Conservation (phyloP, 2,797 vertebrate genomes). For the Tangara arthus region DNA sequence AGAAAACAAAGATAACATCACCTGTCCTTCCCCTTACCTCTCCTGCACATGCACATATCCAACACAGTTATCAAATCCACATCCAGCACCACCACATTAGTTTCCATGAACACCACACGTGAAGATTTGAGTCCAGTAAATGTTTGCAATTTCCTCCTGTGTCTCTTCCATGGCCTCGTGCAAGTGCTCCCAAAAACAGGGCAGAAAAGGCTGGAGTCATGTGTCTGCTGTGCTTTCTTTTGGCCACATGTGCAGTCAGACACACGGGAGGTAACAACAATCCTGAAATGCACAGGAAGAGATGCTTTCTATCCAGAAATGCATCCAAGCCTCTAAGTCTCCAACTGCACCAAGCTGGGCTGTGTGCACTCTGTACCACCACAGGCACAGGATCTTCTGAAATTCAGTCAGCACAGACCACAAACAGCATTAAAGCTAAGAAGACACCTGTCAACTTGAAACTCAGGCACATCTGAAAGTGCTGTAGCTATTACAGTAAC, state of each 20-base stretch:
- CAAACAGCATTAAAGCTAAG: neutral
- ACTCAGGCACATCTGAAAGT: neutral
- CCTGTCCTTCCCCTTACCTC: neutral
- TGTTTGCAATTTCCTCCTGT: rapidly evolving
- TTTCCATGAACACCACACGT: neutral
- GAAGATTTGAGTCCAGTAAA: neutral
- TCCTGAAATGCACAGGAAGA: neutral
- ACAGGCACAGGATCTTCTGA: neutral
- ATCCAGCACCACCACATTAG: neutral
- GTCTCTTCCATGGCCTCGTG: neutral
- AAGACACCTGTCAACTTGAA: neutral
- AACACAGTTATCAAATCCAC: neutral
- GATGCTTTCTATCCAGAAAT: neutral
- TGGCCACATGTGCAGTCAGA: neutral
- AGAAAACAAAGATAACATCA: neutral
- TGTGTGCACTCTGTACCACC: neutral
- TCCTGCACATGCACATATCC: neutral
- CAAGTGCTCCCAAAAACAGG: neutral
- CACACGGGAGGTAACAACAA: neutral
- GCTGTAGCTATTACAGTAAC: neutral
- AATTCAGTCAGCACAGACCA: neutral
- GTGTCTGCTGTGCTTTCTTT: neutral
- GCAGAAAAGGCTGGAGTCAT: neutral
- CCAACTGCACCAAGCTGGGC: neutral
- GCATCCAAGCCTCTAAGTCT: neutral